phyloP scores from a whole-genome alignment of 2,888 invertebrate species.

The Crioceris asparagi region DNA sequence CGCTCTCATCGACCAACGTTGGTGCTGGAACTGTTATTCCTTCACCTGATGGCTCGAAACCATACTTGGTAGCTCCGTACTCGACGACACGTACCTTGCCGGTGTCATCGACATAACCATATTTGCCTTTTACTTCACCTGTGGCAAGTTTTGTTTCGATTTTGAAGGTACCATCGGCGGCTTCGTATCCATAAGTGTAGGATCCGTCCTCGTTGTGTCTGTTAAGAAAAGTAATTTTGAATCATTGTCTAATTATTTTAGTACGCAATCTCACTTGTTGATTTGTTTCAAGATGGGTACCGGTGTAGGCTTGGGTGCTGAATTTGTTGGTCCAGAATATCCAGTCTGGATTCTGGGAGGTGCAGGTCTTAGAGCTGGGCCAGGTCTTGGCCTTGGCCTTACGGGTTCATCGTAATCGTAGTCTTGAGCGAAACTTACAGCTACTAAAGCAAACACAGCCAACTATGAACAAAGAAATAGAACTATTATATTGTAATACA shows the following conservation, averaged over 20 bases:
- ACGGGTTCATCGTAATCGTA: slow-evolving; percentile 40
- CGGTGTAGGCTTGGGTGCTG: slow-evolving; percentile 36
- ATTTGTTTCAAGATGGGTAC: slow-evolving; percentile 80
- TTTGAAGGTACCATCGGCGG: slow-evolving; percentile 80
- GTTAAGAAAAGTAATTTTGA: slow-evolving; percentile 22
- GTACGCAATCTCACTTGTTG: slow-evolving; percentile 48
- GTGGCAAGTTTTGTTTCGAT: slow-evolving; percentile 74
- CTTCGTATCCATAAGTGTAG: slow-evolving; percentile 84
- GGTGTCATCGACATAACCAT: slow-evolving; percentile 77
- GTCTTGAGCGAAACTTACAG: slow-evolving; percentile 43
- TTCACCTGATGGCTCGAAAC: slow-evolving; percentile 78
- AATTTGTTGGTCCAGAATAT: slow-evolving; percentile 32
- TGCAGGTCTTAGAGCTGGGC: slow-evolving; percentile 39
- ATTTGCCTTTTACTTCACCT: slow-evolving; percentile 83
- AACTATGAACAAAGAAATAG: slow-evolving; percentile 22
- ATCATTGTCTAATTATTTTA: background rate
- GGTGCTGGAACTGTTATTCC: slow-evolving; percentile 70
- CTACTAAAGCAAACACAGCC: slow-evolving; percentile 32
- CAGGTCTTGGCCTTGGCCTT: no score
- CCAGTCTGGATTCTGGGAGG: slow-evolving; percentile 36
- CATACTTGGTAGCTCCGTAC: slow-evolving; percentile 80
- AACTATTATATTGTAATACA: no score
- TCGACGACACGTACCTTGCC: slow-evolving; percentile 71
- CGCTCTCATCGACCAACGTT: slow-evolving; percentile 48
- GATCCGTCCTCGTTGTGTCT: slow-evolving; percentile 85